Conservation (phyloP, 2,888 invertebrate genomes). For the Meiosimyza decipiens region DNA sequence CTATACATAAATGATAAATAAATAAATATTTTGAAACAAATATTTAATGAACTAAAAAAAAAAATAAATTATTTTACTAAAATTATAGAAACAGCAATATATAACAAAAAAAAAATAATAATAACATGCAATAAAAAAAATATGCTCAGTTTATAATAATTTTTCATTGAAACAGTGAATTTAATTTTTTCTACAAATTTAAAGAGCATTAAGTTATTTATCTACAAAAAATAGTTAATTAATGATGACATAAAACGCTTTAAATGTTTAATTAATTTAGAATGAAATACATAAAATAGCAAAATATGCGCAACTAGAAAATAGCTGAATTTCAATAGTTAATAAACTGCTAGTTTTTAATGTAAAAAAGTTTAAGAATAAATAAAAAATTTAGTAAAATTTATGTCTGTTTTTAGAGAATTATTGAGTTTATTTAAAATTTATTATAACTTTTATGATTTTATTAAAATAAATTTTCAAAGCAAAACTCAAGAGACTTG, state of each 20-base stretch:
- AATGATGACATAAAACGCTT: conserved; percentile 30
- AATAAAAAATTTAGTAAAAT: conserved; percentile 42
- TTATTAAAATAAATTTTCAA: too few relatives aligned
- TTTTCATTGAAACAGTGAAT: too few relatives aligned
- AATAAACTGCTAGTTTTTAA: conserved; percentile 27
- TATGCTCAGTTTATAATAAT: too few relatives aligned
- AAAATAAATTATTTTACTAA: neutral
- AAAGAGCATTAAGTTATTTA: neutral
- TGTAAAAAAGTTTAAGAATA: conserved; percentile 37
- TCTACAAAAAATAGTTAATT: conserved; percentile 25
- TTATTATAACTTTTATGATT: too few relatives aligned
- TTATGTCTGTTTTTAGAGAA: too few relatives aligned
- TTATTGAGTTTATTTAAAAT: too few relatives aligned
- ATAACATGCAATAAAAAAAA: neutral
- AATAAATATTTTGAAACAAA: conserved; percentile 14
- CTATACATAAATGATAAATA: conserved; percentile 17
- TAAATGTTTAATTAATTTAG: conserved; percentile 7
- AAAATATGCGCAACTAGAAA: conserved; percentile 53
- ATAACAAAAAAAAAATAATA: conserved; percentile 30
- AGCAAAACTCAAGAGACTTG: too few relatives aligned
- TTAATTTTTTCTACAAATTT: too few relatives aligned
- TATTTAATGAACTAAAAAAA: too few relatives aligned
- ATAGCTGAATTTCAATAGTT: conserved; percentile 35
- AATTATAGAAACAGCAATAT: conserved; percentile 28
- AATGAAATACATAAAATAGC: conserved; percentile 35